Conservation (phyloP, 1,140 invertebrate genomes). For the Aphelenchoides fujianensis region DNA sequence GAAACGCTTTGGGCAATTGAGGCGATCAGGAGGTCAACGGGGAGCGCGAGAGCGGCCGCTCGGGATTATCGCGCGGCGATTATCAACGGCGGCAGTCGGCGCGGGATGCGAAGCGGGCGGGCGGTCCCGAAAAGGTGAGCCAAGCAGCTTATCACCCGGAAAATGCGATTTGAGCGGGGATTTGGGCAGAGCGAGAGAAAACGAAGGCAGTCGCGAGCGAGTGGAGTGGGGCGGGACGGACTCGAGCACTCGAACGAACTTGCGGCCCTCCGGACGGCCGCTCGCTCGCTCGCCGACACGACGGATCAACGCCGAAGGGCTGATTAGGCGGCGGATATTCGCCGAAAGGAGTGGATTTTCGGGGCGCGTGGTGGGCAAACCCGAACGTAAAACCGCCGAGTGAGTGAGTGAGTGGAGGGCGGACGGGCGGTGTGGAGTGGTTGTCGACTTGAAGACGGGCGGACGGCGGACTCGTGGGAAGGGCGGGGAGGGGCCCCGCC, state of each 20-base stretch:
- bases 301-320: not conserved
- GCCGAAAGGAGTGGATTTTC: constrained; percentile 12
- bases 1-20: not conserved
- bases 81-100: no score
- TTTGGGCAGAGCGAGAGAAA: not conserved
- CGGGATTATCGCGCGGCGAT: constrained; percentile 17
- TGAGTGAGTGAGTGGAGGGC: no score
- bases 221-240: not conserved
- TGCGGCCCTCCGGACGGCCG: not conserved
- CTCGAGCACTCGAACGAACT: no score
- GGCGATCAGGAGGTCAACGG: not conserved
- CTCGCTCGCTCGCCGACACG: no score
- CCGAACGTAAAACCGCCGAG: constrained; percentile 15
- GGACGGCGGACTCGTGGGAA: not conserved
- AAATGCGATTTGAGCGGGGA: constrained; percentile 16
- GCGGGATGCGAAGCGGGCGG: not conserved
- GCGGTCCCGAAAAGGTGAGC: constrained; percentile 11
- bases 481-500: not conserved
- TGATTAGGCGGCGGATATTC: constrained; percentile 5
- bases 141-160: constrained; percentile 6
- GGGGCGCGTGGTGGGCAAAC: constrained; percentile 1
- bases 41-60: not conserved
- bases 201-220: no score
- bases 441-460: not conserved
- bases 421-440: not conserved